Evolutionary conservation across 2,113 vertebrate species (phyloP), one percentile per base, ranked within the genome.

Genomic region (Anhinga rufa): DNA sequence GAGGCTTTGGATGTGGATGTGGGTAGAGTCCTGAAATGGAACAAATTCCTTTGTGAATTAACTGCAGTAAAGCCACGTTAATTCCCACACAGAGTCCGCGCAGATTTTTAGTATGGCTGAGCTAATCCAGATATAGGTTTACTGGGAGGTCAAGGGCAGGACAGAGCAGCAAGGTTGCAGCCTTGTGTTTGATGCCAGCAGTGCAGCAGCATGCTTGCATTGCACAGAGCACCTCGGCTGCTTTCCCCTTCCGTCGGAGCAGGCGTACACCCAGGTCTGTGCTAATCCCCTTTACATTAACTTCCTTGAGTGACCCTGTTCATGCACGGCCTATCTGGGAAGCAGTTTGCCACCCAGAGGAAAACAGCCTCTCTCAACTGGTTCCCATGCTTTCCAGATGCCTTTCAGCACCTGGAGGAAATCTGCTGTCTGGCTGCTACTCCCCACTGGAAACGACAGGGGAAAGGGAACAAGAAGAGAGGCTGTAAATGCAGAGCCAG

Each of bases 61-160:
- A 72, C 7, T 6, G 70, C 84, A 29, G 68, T 15, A 95, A 96
- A 97, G 92, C 95, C 84, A 26, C 81, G 40, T 57, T 95, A 95
- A 93, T 96, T 93, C 92, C 70, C 65, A 4, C 2, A 2, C 36
- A 2, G 65, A 44, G 48, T 3, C 88, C 57, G 5, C 48, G 0
- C 8, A 12, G 86, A 52, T 82, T 65, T 60, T 57, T 36, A 25
- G 91, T 12, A 13, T 14, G 84, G 61, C 74, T 54, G 90, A 79
- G 90, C 91, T 95, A 85, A 97, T 96, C 95, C 96, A 72, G 87
- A 24, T 48, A 48, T 7, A 66, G 96, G 96, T 96, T 97, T 90
- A 38, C 66, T 1, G 26, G 10, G 9, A n/a, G 94, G 92, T 80
- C 82, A 96, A 96, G 96, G 95, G 92, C 95, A 90, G 95, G 87